phyloP scores from a whole-genome alignment of 2,113 vertebrate genomes.

The Falcunculus frontatus region DNA sequence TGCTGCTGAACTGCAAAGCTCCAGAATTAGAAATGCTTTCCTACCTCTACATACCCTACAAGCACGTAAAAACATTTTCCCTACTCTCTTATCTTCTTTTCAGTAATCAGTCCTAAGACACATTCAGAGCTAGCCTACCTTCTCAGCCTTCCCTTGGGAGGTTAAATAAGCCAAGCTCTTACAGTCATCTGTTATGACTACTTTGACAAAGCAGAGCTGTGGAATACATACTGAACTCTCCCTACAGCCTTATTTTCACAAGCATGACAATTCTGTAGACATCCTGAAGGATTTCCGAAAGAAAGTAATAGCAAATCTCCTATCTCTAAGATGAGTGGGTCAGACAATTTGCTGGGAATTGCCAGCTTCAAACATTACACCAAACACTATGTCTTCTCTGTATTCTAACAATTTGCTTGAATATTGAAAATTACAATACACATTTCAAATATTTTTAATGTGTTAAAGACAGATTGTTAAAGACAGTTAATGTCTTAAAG shows the following conservation, averaged over 20 bases:
- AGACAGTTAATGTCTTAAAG: too few species aligned
- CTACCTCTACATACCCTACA: not conserved
- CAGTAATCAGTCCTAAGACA: not conserved
- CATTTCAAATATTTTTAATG: not conserved
- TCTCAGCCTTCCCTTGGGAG: not conserved
- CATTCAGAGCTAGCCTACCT: not conserved
- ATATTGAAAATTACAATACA: not conserved
- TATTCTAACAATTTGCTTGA: not conserved
- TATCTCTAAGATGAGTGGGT: not conserved
- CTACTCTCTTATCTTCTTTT: not conserved
- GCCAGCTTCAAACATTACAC: not conserved
- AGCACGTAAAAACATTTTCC: not conserved
- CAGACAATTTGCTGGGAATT: not conserved
- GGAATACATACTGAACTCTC: not conserved
- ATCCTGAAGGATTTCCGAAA: not conserved
- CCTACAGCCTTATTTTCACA: not conserved
- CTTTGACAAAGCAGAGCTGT: not conserved
- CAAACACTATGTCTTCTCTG: not conserved
- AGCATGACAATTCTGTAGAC: not conserved
- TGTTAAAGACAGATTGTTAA: not conserved
- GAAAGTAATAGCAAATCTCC: not conserved
- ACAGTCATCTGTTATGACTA: not conserved
- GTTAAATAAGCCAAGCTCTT: not conserved
- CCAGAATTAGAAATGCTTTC: not conserved
- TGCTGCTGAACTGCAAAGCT: not conserved